Conservation (phyloP, 2,888 invertebrate species). For the Pheosia tremula region DNA sequence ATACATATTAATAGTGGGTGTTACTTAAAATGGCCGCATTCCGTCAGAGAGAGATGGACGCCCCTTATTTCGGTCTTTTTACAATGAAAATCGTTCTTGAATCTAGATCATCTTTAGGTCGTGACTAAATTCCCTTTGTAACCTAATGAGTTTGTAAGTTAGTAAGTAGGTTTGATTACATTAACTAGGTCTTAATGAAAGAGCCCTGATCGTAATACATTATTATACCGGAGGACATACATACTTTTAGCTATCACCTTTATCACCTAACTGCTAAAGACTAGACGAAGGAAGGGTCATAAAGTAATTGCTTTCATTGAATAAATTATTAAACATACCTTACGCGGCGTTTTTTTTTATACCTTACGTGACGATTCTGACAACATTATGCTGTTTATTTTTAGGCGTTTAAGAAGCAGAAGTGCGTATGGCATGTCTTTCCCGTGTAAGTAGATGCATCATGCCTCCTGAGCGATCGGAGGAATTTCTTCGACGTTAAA, state of each 20-base stretch:
- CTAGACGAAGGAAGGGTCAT: background rate
- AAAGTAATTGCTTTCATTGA: background rate
- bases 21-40: no score
- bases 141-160: conserved; percentile 11
- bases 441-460: background rate
- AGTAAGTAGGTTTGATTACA: background rate
- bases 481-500: background rate
- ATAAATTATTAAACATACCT: conserved; percentile 1
- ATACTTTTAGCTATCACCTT: background rate
- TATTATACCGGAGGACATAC: conserved; percentile 1
- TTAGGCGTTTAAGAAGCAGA: background rate
- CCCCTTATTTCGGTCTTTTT: no score
- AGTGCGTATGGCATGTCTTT: background rate
- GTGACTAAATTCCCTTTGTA: background rate
- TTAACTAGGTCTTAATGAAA: background rate
- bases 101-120: no score
- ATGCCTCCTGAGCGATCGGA: background rate
- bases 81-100: no score
- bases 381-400: background rate
- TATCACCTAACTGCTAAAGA: background rate
- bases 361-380: background rate
- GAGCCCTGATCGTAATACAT: background rate
- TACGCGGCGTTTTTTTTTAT: background rate
- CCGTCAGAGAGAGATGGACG: no score
- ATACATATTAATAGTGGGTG: no score